A percentile compares a stretch with the other conserved stretches of the same genome.
These are phyloP conservation scores for Synaphobranchus kaupii DNA, from an alignment of 2,797 vertebrate species.

Conservation along the genomic window DNA sequence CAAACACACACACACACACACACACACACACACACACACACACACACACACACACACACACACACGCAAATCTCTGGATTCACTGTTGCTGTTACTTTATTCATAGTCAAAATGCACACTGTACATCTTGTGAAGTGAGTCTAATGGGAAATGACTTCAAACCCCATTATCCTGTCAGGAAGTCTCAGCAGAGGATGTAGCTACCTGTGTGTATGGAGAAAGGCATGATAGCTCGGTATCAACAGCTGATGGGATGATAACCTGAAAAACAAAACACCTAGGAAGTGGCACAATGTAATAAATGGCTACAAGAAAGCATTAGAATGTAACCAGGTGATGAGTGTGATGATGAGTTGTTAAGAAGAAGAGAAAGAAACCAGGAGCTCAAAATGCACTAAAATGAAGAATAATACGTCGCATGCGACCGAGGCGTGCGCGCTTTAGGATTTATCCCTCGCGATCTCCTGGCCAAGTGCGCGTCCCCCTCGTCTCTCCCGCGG, in stretches of 20 bases:
- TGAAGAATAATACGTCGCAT: neutral
- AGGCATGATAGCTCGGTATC: neutral
- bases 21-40: neutral
- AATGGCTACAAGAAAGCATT: neutral
- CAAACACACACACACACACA: neutral
- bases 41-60: neutral
- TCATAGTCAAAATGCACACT: neutral
- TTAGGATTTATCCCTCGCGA: neutral
- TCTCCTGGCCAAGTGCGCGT: neutral
- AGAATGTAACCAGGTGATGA: neutral
- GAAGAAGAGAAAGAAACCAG: neutral
- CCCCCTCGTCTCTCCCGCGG: neutral
- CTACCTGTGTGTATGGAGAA: neutral
- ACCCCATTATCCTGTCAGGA: neutral
- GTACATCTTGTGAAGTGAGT: neutral
- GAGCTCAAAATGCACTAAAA: neutral
- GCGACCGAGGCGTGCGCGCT: neutral
- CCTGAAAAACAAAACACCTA: neutral
- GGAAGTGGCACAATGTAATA: neutral
- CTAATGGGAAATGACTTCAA: neutral
- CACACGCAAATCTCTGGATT: neutral
- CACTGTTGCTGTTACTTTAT: neutral
- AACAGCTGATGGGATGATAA: neutral
- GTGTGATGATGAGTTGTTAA: neutral
- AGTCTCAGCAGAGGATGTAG: neutral